A percentile compares a stretch with the other conserved stretches of the same genome.
Evolutionary conservation across 2,888 invertebrate species (phyloP).

Genomic region (Laspeyria flexula): DNA sequence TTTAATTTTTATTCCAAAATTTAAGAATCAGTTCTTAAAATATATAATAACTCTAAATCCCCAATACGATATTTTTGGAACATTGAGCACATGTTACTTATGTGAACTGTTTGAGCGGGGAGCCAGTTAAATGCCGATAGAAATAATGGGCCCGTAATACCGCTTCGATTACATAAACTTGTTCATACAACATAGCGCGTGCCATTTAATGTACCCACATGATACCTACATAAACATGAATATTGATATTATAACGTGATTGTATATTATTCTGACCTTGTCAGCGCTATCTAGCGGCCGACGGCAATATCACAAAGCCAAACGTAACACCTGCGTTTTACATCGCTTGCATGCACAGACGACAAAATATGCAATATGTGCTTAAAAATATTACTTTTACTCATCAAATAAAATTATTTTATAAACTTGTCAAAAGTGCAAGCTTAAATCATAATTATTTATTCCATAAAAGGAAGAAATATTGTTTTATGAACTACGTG

Average conservation of each 20-base stretch:
- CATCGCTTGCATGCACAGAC: neutral
- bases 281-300: constrained; percentile 57
- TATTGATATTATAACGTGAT: constrained; percentile 40
- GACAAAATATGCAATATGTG: neutral
- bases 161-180: constrained; percentile 36
- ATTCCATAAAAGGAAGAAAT: constrained; percentile 2
- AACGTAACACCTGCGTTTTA: constrained; percentile 10
- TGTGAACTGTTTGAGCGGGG: constrained; percentile 7
- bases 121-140: constrained; percentile 16
- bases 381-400: neutral
- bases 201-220: constrained; percentile 29
- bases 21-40: neutral
- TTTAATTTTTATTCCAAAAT: neutral
- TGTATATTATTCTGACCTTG: constrained; percentile 41
- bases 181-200: constrained; percentile 33
- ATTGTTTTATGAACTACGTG: constrained; percentile 10
- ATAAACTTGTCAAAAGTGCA: neutral
- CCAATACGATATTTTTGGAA: constrained; percentile 10
- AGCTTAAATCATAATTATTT: neutral
- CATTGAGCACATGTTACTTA: neutral
- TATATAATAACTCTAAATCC: neutral
- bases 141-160: constrained; percentile 22
- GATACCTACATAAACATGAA: constrained; percentile 42
- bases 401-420: neutral
- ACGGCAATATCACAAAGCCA: constrained; percentile 30